Evolutionary conservation across 2,797 vertebrate species (phyloP).

Genomic region (Falco concolor): DNA sequence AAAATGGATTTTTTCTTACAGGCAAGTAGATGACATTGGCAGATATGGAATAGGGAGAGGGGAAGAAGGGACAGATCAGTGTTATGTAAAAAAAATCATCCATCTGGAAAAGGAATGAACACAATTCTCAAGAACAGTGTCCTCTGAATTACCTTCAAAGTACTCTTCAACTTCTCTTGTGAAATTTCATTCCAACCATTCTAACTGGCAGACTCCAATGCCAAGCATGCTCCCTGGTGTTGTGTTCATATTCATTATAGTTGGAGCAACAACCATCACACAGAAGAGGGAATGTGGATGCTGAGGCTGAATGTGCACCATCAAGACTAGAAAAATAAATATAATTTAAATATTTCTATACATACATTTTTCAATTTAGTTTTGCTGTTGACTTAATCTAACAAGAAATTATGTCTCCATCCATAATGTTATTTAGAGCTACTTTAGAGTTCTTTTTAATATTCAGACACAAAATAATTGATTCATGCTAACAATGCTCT

Average conservation of each 20-base stretch:
- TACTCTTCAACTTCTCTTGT: not conserved
- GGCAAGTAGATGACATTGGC: not conserved
- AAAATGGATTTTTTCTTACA: not conserved
- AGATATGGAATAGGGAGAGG: not conserved
- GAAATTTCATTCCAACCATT: slow-evolving; percentile 35
- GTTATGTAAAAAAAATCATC: not conserved
- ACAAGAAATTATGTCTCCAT: not conserved
- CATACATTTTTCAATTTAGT: not conserved
- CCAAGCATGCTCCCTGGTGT: not conserved
- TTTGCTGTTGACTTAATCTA: not conserved
- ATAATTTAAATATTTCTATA: not conserved
- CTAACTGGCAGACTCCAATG: not conserved
- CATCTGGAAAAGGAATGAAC: not conserved
- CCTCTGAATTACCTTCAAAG: not conserved
- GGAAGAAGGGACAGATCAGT: not conserved
- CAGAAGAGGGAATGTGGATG: not conserved
- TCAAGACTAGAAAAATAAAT: not conserved
- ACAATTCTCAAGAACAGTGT: not conserved
- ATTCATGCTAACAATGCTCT: not conserved
- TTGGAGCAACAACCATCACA: not conserved
- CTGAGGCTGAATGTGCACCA: not conserved
- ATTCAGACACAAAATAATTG: fast-evolving
- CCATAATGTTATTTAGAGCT: not conserved
- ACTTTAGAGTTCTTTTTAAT: not conserved
- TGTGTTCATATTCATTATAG: not conserved